phyloP scores from a whole-genome alignment of 92 coral and sea anemone genomes.

The Porites evermanni region DNA sequence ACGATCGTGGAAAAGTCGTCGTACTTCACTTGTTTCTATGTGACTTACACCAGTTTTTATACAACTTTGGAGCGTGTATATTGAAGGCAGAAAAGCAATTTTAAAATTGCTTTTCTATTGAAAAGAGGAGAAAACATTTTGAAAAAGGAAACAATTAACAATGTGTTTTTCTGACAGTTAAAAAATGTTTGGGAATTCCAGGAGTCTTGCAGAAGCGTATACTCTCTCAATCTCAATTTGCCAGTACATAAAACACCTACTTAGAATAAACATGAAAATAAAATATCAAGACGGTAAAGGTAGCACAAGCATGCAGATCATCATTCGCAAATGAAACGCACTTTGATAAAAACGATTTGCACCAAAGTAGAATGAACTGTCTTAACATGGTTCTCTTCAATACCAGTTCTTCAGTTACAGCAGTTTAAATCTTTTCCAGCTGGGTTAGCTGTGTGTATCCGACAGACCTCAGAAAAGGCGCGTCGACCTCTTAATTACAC shows the following conservation, averaged over 20 bases:
- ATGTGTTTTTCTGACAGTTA: too few species aligned
- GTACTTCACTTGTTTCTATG: too few species aligned
- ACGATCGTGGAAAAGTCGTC: too few species aligned
- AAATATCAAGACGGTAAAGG: background rate
- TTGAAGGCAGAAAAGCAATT: too few species aligned
- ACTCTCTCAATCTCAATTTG: background rate
- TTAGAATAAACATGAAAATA: background rate
- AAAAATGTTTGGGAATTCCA: too few species aligned
- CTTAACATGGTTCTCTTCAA: too few species aligned
- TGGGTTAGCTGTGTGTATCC: background rate
- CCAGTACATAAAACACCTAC: background rate
- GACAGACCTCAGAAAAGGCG: background rate
- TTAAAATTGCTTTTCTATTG: too few species aligned
- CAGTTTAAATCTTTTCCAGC: background rate
- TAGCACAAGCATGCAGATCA: background rate
- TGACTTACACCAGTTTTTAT: too few species aligned
- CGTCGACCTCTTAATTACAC: conserved; percentile 28
- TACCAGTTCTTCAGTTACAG: background rate
- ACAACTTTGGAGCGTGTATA: too few species aligned
- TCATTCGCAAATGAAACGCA: background rate
- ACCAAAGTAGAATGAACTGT: background rate
- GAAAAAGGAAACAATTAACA: too few species aligned
- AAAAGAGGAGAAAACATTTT: too few species aligned
- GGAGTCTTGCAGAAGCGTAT: too few species aligned
- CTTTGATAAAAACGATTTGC: background rate